Evolutionary conservation across 2,888 invertebrate species (phyloP), one percentile per base, ranked within the genome.

Genomic region (Prionchulus punctatus): DNA sequence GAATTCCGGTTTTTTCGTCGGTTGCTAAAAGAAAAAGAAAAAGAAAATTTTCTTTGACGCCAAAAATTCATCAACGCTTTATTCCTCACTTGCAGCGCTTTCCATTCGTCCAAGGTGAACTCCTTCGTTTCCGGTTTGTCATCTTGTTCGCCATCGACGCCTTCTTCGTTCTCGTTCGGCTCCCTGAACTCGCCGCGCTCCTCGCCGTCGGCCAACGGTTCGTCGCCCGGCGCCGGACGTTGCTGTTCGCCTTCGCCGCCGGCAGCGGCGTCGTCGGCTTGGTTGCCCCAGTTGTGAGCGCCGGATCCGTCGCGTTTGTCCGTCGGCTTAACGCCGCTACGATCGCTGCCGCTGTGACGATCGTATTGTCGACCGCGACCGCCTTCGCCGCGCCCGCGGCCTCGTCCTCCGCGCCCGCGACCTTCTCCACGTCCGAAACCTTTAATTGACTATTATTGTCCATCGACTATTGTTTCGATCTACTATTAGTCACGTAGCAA

Each of bases 281-380:
- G 36, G 3, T 67, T 70, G 53, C 73, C 73, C 73, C 73, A 73
- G 65, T 73, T 73, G 62, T 70, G 70, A 23, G 71, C 63, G 48
- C 73, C 73, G 64, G 64, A 62, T 43, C 73, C 73, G 53, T 72
- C 73, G 56, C 67, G 66, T 62, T 73, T 73, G 31, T 72, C 72
- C 48, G 66, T 66, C 50, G 71, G 62, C 63, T 71, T 72, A 49
- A 71, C 66, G 58, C 72, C 72, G 60, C 70, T 71, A 65, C 63
- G 67, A 57, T 72, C 71, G 61, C 68, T 70, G 30, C 71, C 72
- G 62, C 71, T 71, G 60, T 70, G 70, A 55, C 72, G 60, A 59
- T 72, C 72, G 64, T 68, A 72, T 53, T 71, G 71, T 25, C 71
- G 61, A 4, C 62, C 53, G 12, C 53, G 30, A 15, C 26, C 28